These are phyloP conservation scores for Polydrusus pterygomalis DNA, from an alignment of 2,888 invertebrate species.

Conservation along the genomic window DNA sequence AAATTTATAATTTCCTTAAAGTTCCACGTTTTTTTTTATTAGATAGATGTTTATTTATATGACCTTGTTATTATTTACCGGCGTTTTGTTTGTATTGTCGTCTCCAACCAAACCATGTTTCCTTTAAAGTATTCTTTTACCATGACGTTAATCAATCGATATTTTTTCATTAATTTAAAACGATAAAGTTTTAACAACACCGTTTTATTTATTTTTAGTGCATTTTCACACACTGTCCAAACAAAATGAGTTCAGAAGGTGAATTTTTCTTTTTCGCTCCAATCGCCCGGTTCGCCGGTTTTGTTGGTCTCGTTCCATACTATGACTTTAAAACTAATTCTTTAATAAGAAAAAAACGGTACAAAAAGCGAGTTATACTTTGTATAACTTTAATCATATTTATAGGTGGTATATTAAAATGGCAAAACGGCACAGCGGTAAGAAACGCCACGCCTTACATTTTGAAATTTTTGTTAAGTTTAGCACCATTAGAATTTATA, in stretches of 20 bases:
- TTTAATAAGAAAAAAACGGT: neutral
- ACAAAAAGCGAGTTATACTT: neutral
- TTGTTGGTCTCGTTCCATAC: neutral
- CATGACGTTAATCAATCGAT: no score
- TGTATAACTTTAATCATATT: neutral
- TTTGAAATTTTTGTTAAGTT: neutral
- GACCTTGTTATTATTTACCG: no score
- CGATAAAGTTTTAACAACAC: no score
- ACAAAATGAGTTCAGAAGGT: neutral
- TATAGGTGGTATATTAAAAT: neutral
- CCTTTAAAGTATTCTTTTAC: no score
- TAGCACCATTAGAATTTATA: neutral
- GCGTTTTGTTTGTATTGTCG: no score
- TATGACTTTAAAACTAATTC: neutral
- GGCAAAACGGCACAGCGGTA: neutral
- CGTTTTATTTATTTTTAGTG: neutral
- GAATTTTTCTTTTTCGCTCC: neutral
- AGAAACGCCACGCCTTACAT: neutral
- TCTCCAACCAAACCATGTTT: no score
- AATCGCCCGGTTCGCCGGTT: neutral
- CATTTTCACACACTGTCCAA: neutral
- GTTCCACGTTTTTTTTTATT: no score
- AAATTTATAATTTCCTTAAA: no score
- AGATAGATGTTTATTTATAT: no score
- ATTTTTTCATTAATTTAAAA: no score